phyloP scores from a whole-genome alignment of 35 echinoderm and acorn worm species.

The Lytechinus pictus region DNA sequence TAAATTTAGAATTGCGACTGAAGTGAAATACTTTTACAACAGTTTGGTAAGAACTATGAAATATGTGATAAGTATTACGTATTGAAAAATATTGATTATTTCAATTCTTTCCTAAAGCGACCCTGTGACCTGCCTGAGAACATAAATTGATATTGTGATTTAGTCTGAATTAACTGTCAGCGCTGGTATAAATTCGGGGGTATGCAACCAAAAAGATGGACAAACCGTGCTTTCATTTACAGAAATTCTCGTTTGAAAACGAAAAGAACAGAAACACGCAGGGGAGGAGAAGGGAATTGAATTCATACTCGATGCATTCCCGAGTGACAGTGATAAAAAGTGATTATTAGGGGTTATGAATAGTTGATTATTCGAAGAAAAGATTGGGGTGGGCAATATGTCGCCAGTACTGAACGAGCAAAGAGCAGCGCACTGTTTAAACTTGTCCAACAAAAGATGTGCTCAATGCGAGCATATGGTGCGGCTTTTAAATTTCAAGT shows the following conservation, averaged over 20 bases:
- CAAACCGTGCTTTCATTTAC: neutral
- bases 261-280: neutral
- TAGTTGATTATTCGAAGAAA: conserved; percentile 43
- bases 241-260: neutral
- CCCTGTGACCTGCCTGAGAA: too few relatives aligned
- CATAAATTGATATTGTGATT: too few relatives aligned
- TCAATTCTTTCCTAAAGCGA: too few relatives aligned
- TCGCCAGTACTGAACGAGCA: neutral
- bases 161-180: too few relatives aligned
- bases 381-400: conserved; percentile 31
- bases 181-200: neutral
- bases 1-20: too few relatives aligned
- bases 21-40: too few relatives aligned
- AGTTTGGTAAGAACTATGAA: too few relatives aligned
- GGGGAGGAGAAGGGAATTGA: neutral
- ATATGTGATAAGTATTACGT: too few relatives aligned
- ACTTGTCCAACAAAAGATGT: conserved; percentile 16
- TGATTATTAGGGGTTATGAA: conserved; percentile 47
- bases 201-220: conserved; percentile 15
- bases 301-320: conserved; percentile 39
- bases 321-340: conserved; percentile 57
- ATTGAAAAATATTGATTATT: too few relatives aligned
- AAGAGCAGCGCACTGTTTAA: conserved; percentile 25
- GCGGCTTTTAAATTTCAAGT: conserved; percentile 22
- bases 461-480: conserved; percentile 33